phyloP scores from a whole-genome alignment of 2,888 invertebrate species.

The Coleophora deauratella region DNA sequence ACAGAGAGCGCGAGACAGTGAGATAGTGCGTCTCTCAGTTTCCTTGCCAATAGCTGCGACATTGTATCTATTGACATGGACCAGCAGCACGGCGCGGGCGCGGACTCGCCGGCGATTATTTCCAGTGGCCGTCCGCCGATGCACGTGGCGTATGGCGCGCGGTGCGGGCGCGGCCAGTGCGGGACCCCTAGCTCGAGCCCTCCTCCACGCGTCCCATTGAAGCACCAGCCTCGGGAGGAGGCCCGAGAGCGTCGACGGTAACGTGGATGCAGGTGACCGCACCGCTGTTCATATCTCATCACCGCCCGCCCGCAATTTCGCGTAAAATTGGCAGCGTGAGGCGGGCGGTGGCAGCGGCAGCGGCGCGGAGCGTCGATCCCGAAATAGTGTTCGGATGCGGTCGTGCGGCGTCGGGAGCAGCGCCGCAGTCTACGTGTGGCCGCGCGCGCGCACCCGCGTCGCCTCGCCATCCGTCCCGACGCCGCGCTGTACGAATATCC shows the following conservation, averaged over 20 bases:
- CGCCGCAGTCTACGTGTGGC: slow-evolving; percentile 70
- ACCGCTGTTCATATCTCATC: slow-evolving; percentile 67
- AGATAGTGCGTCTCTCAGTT: slow-evolving; percentile 71
- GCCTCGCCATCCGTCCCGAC: slow-evolving; percentile 50
- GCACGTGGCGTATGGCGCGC: slow-evolving; percentile 3
- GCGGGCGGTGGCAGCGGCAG: slow-evolving; percentile 64
- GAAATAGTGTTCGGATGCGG: slow-evolving; percentile 73
- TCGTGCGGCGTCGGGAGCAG: slow-evolving; percentile 63
- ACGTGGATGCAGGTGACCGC: slow-evolving; percentile 48
- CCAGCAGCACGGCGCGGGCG: slow-evolving; percentile 34
- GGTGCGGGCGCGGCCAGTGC: too few relatives aligned
- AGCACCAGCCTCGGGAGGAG: slow-evolving; percentile 28
- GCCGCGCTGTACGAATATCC: slow-evolving; percentile 45
- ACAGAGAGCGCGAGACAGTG: slow-evolving; percentile 71
- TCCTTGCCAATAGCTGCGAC: slow-evolving; percentile 71
- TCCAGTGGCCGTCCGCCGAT: slow-evolving; percentile 41
- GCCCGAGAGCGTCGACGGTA: slow-evolving; percentile 27
- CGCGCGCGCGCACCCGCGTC: slow-evolving; percentile 72
- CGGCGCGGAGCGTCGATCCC: slow-evolving; percentile 68
- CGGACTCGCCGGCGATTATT: slow-evolving; percentile 55
- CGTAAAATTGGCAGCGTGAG: slow-evolving; percentile 72
- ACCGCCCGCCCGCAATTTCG: slow-evolving; percentile 74
- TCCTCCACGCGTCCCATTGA: slow-evolving; percentile 12
- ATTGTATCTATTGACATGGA: slow-evolving; percentile 68
- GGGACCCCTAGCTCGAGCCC: slow-evolving; percentile 3